These are phyloP conservation scores for Cantharis lateralis DNA, from an alignment of 2,888 invertebrate species.

Conservation along the genomic window DNA sequence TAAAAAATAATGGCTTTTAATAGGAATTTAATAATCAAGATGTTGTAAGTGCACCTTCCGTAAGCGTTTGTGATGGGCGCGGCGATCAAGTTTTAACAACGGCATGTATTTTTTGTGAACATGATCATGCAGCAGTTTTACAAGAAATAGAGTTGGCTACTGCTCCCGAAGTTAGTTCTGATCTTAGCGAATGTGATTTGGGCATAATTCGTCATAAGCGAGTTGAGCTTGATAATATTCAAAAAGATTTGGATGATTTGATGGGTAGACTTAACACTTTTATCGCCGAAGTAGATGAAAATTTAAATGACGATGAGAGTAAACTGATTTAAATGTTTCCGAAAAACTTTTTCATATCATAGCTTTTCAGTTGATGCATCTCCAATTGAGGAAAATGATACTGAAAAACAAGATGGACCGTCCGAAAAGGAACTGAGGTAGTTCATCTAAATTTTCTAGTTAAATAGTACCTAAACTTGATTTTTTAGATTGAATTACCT, in stretches of 20 bases:
- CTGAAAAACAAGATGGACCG: slow-evolving; percentile 34
- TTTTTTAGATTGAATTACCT: background rate
- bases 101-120: background rate
- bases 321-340: background rate
- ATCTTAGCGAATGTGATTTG: background rate
- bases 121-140: background rate
- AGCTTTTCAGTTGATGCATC: background rate
- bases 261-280: slow-evolving; percentile 29
- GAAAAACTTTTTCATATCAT: too few relatives aligned
- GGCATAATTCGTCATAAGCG: background rate
- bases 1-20: background rate
- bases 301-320: background rate
- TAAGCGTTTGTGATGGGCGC: background rate
- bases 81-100: background rate
- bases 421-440: slow-evolving; percentile 31
- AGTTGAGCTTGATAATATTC: slow-evolving; percentile 29
- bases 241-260: slow-evolving; percentile 31
- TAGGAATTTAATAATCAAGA: background rate
- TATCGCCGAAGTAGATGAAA: slow-evolving; percentile 23
- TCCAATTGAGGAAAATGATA: slow-evolving; percentile 3
- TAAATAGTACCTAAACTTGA: background rate
- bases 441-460: background rate
- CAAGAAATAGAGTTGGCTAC: background rate
- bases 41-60: background rate
- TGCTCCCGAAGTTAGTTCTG: background rate